Evolutionary conservation across 2,888 invertebrate genomes (phyloP).

Genomic region (Erebia epiphron): DNA sequence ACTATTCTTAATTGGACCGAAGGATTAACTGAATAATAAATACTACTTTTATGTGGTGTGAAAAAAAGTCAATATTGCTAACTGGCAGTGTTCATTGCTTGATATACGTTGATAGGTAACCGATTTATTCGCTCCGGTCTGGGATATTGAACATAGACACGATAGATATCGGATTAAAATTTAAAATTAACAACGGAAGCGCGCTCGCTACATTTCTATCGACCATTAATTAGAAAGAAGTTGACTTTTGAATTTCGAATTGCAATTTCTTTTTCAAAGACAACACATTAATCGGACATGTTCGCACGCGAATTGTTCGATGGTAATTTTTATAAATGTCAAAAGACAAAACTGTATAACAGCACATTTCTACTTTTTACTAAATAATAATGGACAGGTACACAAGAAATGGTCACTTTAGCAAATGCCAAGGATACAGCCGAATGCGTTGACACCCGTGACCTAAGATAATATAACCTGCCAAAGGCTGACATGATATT

Average conservation of each 20-base stretch:
- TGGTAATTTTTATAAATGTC: constrained; percentile 41
- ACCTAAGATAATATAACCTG: neutral
- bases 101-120: constrained; percentile 62
- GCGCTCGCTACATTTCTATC: constrained; percentile 34
- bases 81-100: constrained; percentile 46
- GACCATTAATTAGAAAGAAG: constrained; percentile 41
- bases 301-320: constrained; percentile 37
- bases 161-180: constrained; percentile 46
- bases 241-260: constrained; percentile 40
- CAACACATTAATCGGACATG: constrained; percentile 34
- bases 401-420: constrained; percentile 16
- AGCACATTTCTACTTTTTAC: constrained; percentile 33
- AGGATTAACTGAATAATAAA: constrained; percentile 70
- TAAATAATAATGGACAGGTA: constrained; percentile 24
- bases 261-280: constrained; percentile 36
- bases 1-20: constrained; percentile 71
- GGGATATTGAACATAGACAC: constrained; percentile 52
- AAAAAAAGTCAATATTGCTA: constrained; percentile 53
- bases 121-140: constrained; percentile 57
- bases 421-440: constrained; percentile 19
- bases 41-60: constrained; percentile 54
- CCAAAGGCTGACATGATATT: neutral
- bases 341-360: constrained; percentile 35
- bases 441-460: constrained; percentile 12
- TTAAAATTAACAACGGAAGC: constrained; percentile 43